These are phyloP conservation scores for Oncorhynchus tshawytscha DNA, from an alignment of 2,113 vertebrate species.

Conservation along the genomic window DNA sequence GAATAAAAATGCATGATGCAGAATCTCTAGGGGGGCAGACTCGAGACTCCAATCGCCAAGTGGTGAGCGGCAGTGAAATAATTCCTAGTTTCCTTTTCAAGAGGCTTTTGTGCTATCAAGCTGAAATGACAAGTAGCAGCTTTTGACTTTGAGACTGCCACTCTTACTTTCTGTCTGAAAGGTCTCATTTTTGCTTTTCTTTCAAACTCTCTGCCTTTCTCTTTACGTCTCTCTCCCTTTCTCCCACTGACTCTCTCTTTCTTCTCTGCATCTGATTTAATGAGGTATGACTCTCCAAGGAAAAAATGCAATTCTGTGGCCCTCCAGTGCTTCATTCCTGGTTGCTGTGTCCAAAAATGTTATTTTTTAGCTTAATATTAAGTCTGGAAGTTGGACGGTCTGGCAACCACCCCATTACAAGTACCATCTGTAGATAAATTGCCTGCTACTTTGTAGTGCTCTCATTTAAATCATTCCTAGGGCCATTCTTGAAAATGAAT, in stretches of 20 bases:
- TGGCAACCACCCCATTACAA: not conserved
- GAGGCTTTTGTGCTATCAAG: conserved; percentile 54
- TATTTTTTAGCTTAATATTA: conserved; percentile 34
- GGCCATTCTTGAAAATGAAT: not conserved
- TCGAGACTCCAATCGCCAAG: conserved; percentile 71
- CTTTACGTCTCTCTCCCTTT: conserved; percentile 33
- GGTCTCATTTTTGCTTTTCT: conserved; percentile 7
- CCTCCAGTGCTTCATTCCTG: conserved; percentile 48
- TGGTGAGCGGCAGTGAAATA: conserved; percentile 59
- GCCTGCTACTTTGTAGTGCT: conserved; percentile 23
- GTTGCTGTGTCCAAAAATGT: conserved; percentile 55
- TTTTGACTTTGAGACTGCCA: conserved; percentile 26
- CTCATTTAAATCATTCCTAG: not conserved
- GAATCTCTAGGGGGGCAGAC: conserved; percentile 76
- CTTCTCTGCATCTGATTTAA: conserved; percentile 61
- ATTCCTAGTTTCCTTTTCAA: conserved; percentile 59
- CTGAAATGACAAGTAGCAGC: conserved; percentile 62
- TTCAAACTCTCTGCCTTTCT: not conserved
- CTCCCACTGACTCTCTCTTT: not conserved
- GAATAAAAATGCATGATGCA: conserved; percentile 68
- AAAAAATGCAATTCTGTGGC: conserved; percentile 60
- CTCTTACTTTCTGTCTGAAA: not conserved
- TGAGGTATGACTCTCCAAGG: conserved; percentile 68
- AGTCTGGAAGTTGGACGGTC: not conserved
- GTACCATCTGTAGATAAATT: too few species aligned